Percentiles rank a stretch among this genome's conserved stretches.
Evolutionary conservation across 2,797 vertebrate genomes (phyloP).

Genomic region (Cyprinella venusta): DNA sequence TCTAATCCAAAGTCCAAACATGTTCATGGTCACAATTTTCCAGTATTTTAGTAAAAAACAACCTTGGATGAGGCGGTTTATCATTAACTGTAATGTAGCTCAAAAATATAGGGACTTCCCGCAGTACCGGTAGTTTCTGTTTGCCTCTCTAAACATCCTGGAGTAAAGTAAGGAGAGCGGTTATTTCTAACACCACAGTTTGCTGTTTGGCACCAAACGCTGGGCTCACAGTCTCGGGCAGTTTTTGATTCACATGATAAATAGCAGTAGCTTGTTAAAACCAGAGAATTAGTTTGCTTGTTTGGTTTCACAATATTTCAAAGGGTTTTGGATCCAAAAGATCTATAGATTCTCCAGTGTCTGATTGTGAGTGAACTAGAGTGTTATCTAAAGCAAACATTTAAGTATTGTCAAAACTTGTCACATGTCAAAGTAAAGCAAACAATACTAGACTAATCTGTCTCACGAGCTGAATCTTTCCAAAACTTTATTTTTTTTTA

Average conservation of each 20-base stretch:
- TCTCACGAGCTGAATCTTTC: neutral
- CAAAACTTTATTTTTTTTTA: no score
- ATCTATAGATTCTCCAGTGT: neutral
- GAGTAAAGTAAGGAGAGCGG: constrained; percentile 70
- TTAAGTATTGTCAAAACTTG: constrained; percentile 1
- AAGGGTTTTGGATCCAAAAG: constrained; percentile 9
- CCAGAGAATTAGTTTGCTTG: neutral
- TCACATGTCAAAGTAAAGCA: constrained; percentile 17
- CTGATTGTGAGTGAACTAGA: constrained; percentile 7
- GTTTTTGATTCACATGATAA: neutral
- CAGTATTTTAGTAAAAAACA: constrained; percentile 12
- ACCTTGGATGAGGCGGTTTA: neutral
- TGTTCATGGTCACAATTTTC: constrained; percentile 39
- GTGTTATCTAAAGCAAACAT: constrained; percentile 4
- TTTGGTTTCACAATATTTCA: constrained; percentile 13
- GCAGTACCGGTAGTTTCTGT: constrained; percentile 51
- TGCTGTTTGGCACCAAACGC: neutral
- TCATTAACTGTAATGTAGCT: constrained; percentile 22
- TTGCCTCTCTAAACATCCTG: constrained; percentile 74
- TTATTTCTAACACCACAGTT: constrained; percentile 52
- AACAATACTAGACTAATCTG: neutral
- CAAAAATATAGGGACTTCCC: constrained; percentile 11
- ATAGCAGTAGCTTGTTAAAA: neutral
- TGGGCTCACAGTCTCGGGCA: neutral
- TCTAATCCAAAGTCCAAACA: neutral